Evolutionary conservation across 2,113 vertebrate genomes (phyloP).

Genomic region (Nibea albiflora): DNA sequence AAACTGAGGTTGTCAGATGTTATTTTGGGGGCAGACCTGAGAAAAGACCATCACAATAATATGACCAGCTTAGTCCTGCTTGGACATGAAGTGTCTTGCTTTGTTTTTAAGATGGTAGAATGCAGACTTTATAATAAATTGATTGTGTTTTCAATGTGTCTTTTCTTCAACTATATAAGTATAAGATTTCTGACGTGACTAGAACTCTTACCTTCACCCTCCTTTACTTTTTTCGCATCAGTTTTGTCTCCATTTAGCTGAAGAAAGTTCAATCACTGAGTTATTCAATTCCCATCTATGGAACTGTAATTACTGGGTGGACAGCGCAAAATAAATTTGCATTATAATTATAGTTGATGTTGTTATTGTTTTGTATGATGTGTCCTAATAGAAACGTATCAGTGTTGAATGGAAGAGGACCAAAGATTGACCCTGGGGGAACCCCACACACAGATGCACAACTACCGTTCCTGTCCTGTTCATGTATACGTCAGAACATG

Average conservation of each 20-base stretch:
- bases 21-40: not conserved
- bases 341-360: not conserved
- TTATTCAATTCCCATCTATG: not conserved
- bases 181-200: no score
- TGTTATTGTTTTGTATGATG: not conserved
- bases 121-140: no score
- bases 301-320: not conserved
- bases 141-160: no score
- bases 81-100: not conserved
- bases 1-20: no score
- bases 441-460: not conserved
- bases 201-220: no score
- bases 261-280: no score
- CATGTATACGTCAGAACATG: no score
- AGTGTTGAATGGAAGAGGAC: not conserved
- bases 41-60: no score
- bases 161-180: no score
- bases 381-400: not conserved
- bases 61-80: no score
- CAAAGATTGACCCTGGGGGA: not conserved
- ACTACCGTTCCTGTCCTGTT: not conserved
- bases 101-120: not conserved
- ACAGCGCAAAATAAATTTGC: not conserved
- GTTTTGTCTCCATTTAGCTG: no score
- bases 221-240: no score